Evolutionary conservation across 2,797 vertebrate genomes (phyloP).

Genomic region (Ataeniobius toweri): DNA sequence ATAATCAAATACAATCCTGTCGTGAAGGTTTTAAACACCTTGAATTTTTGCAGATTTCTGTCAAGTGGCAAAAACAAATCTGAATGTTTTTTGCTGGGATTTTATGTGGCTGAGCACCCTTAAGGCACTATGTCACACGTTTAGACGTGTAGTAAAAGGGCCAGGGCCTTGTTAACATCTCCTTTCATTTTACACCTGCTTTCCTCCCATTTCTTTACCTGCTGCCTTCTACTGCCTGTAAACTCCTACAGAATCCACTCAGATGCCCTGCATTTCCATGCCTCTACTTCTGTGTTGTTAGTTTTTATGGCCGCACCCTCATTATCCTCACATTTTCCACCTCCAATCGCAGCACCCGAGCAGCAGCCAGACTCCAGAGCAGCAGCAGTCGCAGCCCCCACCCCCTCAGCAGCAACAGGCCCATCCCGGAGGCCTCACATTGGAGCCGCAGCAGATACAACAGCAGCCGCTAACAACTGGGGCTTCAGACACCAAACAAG

Average conservation of each 20-base stretch:
- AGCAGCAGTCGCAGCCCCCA: conserved; percentile 77
- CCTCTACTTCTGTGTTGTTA: conserved; percentile 77
- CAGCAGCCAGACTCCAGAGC: conserved; percentile 84
- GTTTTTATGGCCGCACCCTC: conserved; percentile 84
- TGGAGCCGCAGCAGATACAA: conserved; percentile 70
- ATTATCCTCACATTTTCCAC: conserved; percentile 93
- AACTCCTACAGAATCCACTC: conserved; percentile 53
- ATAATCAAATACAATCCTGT: background rate
- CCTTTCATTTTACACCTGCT: conserved; percentile 27
- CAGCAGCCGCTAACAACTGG: conserved; percentile 64
- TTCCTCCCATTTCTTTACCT: conserved; percentile 18
- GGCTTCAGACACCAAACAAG: conserved; percentile 71
- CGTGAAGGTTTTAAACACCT: background rate
- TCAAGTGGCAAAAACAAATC: background rate
- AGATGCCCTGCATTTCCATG: conserved; percentile 53
- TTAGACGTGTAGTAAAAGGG: background rate
- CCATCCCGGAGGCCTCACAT: conserved; percentile 59
- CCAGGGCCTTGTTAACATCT: conserved; percentile 4
- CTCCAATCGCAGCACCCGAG: conserved; percentile 89
- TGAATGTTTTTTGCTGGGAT: background rate
- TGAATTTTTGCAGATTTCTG: background rate
- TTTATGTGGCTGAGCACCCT: background rate
- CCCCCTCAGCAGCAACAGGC: conserved; percentile 66
- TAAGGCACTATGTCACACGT: background rate
- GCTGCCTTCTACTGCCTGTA: conserved; percentile 44